A percentile compares a stretch with the other conserved stretches of the same genome.
Conservation (phyloP, 2,888 invertebrate species). For the Cyrtodaria siliqua region DNA sequence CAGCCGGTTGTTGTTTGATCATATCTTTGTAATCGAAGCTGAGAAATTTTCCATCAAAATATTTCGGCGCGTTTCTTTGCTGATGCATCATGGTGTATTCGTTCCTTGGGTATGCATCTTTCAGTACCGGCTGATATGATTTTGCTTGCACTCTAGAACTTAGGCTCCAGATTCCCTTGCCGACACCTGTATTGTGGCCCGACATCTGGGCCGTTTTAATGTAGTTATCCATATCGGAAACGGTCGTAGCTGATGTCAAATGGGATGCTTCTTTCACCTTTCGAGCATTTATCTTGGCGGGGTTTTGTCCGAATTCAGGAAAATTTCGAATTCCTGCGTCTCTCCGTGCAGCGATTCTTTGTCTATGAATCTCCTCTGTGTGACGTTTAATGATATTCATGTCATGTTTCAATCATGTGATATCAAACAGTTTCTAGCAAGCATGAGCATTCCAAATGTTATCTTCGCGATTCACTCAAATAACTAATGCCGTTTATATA, state of each 20-base stretch:
- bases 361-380: no score
- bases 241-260: slow-evolving; percentile 24
- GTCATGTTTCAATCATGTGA: no score
- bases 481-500: no score
- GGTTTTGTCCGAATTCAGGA: no score
- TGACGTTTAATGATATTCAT: no score
- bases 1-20: slow-evolving; percentile 18
- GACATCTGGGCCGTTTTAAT: slow-evolving; percentile 45
- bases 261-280: slow-evolving; percentile 17
- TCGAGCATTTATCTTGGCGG: no score
- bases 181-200: slow-evolving; percentile 37
- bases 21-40: slow-evolving; percentile 48
- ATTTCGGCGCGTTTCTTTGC: slow-evolving; percentile 65
- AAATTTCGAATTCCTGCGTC: no score
- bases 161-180: slow-evolving; percentile 45
- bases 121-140: slow-evolving; percentile 72
- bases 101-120: slow-evolving; percentile 82
- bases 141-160: slow-evolving; percentile 45
- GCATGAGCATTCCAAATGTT: no score
- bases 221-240: slow-evolving; percentile 30
- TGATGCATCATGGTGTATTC: slow-evolving; percentile 80
- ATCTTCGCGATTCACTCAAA: no score
- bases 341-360: no score
- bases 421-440: no score
- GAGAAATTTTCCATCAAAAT: slow-evolving; percentile 72